A percentile compares a stretch with the other conserved stretches of the same genome.
These are phyloP conservation scores for Phalanger gymnotis DNA, from an alignment of 2,797 vertebrate genomes.

Conservation along the genomic window DNA sequence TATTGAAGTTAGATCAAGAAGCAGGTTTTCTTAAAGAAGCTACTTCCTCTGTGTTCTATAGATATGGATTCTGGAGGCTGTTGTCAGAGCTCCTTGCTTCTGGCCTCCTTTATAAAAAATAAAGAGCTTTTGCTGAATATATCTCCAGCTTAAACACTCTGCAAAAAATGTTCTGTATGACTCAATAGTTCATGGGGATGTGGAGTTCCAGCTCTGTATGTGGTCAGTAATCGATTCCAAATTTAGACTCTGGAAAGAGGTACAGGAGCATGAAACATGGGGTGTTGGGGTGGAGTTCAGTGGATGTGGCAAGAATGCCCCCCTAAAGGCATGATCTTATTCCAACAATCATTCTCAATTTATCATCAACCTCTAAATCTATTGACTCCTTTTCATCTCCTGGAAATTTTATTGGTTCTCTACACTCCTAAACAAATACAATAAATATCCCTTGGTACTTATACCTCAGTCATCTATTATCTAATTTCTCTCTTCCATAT, in stretches of 20 bases:
- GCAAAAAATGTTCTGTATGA: not conserved
- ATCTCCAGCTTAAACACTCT: not conserved
- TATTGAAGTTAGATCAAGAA: not conserved
- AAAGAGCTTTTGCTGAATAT: not conserved
- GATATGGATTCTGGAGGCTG: not conserved
- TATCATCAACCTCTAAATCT: not conserved
- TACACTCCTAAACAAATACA: not conserved
- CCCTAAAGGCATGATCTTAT: slow-evolving; percentile 22
- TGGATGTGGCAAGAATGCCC: not conserved
- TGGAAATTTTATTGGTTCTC: not conserved
- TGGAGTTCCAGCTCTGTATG: not conserved
- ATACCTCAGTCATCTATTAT: not conserved
- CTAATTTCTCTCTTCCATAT: not conserved
- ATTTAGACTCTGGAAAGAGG: not conserved
- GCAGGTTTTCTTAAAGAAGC: not conserved
- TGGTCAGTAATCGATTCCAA: slow-evolving; percentile 30
- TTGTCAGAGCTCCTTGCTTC: not conserved
- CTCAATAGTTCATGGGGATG: not conserved
- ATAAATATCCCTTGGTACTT: not conserved
- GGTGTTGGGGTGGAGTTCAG: not conserved
- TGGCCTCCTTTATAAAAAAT: slow-evolving; percentile 15
- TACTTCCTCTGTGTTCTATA: not conserved
- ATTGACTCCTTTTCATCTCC: not conserved
- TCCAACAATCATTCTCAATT: slow-evolving; percentile 43
- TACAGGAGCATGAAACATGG: not conserved